Conservation (phyloP, 1,140 invertebrate species). For the Sogatella furcifera region DNA sequence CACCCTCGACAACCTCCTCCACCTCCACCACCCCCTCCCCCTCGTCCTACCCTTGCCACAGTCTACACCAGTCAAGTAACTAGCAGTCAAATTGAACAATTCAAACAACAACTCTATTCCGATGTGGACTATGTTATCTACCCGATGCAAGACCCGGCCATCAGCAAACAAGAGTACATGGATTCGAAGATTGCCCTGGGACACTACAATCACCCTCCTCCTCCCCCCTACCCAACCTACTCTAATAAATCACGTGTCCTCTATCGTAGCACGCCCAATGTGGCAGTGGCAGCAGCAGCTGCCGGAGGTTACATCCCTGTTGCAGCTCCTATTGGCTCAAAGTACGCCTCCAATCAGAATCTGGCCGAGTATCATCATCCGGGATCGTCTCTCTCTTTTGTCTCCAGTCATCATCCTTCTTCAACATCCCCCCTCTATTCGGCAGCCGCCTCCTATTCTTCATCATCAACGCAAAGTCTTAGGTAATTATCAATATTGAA, state of each 20-base stretch:
- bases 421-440: slow-evolving; percentile 38
- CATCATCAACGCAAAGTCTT: slow-evolving; percentile 38
- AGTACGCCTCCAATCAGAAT: slow-evolving; percentile 28
- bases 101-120: slow-evolving; percentile 76
- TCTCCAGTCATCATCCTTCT: slow-evolving; percentile 52
- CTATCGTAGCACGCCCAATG: slow-evolving; percentile 66
- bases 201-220: slow-evolving; percentile 22
- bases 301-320: slow-evolving; percentile 22
- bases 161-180: slow-evolving; percentile 81
- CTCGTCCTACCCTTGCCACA: slow-evolving; percentile 26
- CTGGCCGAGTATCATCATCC: slow-evolving; percentile 29
- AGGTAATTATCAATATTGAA: too few relatives aligned
- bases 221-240: slow-evolving; percentile 38
- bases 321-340: slow-evolving; percentile 15
- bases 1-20: slow-evolving; percentile 37
- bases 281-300: slow-evolving; percentile 38
- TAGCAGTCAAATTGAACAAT: slow-evolving; percentile 57
- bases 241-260: slow-evolving; percentile 54
- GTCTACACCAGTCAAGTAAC: slow-evolving; percentile 24
- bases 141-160: slow-evolving; percentile 72
- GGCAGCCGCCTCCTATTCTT: slow-evolving; percentile 36
- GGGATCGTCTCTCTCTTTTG: slow-evolving; percentile 44
- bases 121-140: slow-evolving; percentile 86
- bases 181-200: slow-evolving; percentile 59
- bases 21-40: slow-evolving; percentile 43